These are phyloP conservation scores for Diorhabda elongata DNA, from an alignment of 1,140 invertebrate genomes.

Conservation along the genomic window DNA sequence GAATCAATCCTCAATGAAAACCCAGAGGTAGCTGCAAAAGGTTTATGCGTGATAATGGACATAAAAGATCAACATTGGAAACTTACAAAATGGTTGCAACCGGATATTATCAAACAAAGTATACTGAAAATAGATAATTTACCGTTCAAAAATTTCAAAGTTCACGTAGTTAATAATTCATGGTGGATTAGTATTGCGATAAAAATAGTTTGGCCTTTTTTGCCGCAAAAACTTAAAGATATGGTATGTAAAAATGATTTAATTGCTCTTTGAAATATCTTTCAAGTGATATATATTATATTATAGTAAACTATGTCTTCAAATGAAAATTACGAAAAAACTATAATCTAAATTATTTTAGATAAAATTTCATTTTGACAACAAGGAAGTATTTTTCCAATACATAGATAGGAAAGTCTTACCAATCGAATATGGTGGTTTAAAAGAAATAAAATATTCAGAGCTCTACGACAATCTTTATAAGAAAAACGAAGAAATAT, in stretches of 20 bases:
- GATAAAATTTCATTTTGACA: slow-evolving; percentile 36
- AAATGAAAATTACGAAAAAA: neutral
- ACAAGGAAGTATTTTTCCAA: slow-evolving; percentile 29
- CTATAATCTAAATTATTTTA: slow-evolving; percentile 24
- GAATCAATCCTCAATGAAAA: slow-evolving; percentile 22
- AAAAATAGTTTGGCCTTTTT: slow-evolving; percentile 38
- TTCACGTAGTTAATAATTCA: slow-evolving; percentile 40
- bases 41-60: slow-evolving; percentile 45
- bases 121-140: slow-evolving; percentile 38
- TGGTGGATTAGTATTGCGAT: slow-evolving; percentile 30
- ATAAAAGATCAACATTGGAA: slow-evolving; percentile 40
- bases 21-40: slow-evolving; percentile 32
- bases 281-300: neutral
- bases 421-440: slow-evolving; percentile 36
- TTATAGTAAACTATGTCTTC: neutral
- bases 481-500: slow-evolving; percentile 29
- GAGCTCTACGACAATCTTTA: slow-evolving; percentile 24
- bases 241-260: slow-evolving; percentile 28
- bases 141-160: slow-evolving; percentile 35
- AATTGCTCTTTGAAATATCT: neutral
- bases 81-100: slow-evolving; percentile 43
- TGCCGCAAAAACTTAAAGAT: slow-evolving; percentile 36
- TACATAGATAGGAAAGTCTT: slow-evolving; percentile 32
- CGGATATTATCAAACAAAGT: slow-evolving; percentile 37
- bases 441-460: slow-evolving; percentile 23